A percentile compares a stretch with the other conserved stretches of the same genome.
Conservation (phyloP, 2,113 vertebrate genomes). For the Oophaga pumilio region DNA sequence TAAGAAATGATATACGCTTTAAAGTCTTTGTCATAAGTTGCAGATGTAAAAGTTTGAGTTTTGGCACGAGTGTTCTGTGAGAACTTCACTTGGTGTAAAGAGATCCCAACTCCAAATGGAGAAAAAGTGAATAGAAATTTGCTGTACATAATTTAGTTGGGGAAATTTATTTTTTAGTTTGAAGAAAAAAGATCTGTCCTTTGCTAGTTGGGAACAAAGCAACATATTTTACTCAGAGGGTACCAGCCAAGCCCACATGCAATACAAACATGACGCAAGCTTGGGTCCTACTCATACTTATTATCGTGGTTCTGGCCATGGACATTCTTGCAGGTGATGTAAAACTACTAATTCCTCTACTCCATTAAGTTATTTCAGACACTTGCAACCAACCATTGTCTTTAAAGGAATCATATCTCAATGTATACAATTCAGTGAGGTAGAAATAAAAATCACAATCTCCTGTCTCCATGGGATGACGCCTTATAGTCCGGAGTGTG, state of each 20-base stretch:
- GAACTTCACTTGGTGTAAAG: background rate
- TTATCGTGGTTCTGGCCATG: slow-evolving; percentile 2
- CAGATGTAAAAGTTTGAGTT: background rate
- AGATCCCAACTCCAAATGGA: background rate
- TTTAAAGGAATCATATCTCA: background rate
- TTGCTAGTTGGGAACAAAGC: background rate
- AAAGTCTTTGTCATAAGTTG: slow-evolving; percentile 9
- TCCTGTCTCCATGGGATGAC: slow-evolving; percentile 12
- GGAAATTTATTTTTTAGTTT: background rate
- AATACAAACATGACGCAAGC: background rate
- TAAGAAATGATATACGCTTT: background rate
- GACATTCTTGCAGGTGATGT: background rate
- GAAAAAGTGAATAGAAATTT: background rate
- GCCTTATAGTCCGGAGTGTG: background rate
- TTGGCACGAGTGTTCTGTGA: slow-evolving; percentile 33
- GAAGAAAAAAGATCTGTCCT: background rate
- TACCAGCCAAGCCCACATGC: background rate
- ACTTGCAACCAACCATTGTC: background rate
- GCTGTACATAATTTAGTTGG: background rate
- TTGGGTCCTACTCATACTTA: background rate
- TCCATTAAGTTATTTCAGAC: background rate
- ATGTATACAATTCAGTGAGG: slow-evolving; percentile 33
- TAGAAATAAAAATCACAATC: slow-evolving; percentile 48
- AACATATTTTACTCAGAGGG: background rate
- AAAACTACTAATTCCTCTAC: background rate